phyloP scores from a whole-genome alignment of 2,113 vertebrate species.

The Arothron firmamentum region DNA sequence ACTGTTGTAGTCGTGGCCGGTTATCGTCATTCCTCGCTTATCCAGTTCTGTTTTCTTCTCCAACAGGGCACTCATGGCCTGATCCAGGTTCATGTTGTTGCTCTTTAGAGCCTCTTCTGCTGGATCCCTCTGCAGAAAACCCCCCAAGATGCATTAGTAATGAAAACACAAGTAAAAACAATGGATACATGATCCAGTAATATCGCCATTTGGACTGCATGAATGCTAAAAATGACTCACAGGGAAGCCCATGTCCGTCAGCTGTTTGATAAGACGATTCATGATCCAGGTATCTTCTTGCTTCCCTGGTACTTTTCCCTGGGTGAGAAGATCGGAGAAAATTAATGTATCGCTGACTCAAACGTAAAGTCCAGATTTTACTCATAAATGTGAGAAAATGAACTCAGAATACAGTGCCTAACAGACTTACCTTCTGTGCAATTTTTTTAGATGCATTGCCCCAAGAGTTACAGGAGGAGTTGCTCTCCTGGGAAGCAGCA shows the following conservation, averaged over 20 bases:
- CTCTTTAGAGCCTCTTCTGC: slow-evolving; percentile 98
- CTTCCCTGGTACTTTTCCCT: slow-evolving; percentile 86
- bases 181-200: too few species aligned
- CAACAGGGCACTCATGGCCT: slow-evolving; percentile 99
- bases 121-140: slow-evolving; percentile 86
- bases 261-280: slow-evolving; percentile 94
- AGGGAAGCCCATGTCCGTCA: slow-evolving; percentile 98
- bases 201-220: not conserved
- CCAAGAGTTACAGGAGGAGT: slow-evolving; percentile 93
- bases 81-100: slow-evolving; percentile 96
- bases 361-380: not conserved
- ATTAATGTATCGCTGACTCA: not conserved
- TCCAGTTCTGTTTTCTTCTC: slow-evolving; percentile 99
- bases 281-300: slow-evolving; percentile 95
- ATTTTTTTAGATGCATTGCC: slow-evolving; percentile 87
- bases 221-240: slow-evolving; percentile 72
- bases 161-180: not conserved
- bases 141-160: not conserved
- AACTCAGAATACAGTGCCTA: not conserved
- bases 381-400: not conserved
- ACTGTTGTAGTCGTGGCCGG: slow-evolving; percentile 89
- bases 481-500: slow-evolving; percentile 88
- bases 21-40: slow-evolving; percentile 92
- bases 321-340: slow-evolving; percentile 6
- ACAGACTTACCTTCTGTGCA: slow-evolving; percentile 82